phyloP scores from a whole-genome alignment of 2,113 vertebrate genomes.

The Mesoclemmys tuberculata region DNA sequence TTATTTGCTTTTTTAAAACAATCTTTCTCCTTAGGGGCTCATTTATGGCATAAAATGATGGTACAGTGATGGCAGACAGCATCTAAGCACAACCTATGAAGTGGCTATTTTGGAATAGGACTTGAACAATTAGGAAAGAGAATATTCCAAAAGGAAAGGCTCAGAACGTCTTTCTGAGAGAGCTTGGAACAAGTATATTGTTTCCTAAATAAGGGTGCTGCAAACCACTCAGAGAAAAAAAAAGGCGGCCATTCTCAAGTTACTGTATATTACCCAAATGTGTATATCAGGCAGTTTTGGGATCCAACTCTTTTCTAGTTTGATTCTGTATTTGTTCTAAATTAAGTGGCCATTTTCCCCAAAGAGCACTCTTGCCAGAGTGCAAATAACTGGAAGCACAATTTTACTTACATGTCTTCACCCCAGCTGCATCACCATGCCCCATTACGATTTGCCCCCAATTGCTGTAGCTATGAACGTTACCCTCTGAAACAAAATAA shows the following conservation, averaged over 20 bases:
- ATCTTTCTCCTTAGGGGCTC: not conserved
- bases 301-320: slow-evolving; percentile 11
- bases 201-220: slow-evolving; percentile 34
- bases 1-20: slow-evolving; percentile 42
- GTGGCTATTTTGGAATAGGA: not conserved
- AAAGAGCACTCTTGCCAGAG: not conserved
- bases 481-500: too few species aligned
- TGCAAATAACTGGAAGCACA: not conserved
- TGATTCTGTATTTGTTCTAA: slow-evolving; percentile 24
- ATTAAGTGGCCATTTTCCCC: not conserved
- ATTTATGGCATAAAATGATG: not conserved
- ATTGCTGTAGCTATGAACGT: too few species aligned
- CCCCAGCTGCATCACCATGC: too few species aligned
- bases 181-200: slow-evolving; percentile 33
- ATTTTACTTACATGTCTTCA: not conserved
- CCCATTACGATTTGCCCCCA: too few species aligned
- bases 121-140: slow-evolving; percentile 42
- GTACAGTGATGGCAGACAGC: not conserved
- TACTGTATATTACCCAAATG: not conserved
- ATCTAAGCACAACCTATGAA: not conserved
- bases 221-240: not conserved
- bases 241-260: not conserved
- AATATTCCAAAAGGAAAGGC: slow-evolving; percentile 65
- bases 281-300: slow-evolving; percentile 30
- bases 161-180: slow-evolving; percentile 60